Conservation (phyloP, 2,113 vertebrate species). For the Psilopsiagon aurifrons region DNA sequence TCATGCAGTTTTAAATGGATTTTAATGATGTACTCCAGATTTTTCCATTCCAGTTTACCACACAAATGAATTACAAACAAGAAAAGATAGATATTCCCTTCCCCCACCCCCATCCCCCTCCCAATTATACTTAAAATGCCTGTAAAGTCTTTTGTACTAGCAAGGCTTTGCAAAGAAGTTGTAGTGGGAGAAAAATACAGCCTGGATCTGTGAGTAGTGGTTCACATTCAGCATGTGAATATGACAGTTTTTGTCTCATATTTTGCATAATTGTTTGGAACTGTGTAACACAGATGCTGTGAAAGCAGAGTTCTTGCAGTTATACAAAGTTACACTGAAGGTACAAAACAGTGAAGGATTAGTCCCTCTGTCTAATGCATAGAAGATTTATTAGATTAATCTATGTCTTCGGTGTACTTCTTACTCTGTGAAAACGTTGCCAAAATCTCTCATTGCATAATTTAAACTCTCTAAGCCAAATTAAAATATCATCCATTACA, state of each 20-base stretch:
- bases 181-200: background rate
- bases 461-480: slow-evolving; percentile 13
- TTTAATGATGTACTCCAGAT: background rate
- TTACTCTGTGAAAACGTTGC: slow-evolving; percentile 3
- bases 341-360: background rate
- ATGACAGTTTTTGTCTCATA: background rate
- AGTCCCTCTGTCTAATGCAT: background rate
- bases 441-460: slow-evolving; percentile 19
- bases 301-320: background rate
- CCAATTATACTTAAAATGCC: background rate
- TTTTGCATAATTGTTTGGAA: background rate
- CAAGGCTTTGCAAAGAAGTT: background rate
- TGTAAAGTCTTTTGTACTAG: background rate
- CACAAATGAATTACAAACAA: background rate
- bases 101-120: no score
- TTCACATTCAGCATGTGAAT: background rate
- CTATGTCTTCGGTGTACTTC: background rate
- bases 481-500: slow-evolving; percentile 29
- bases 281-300: background rate
- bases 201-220: background rate
- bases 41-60: background rate
- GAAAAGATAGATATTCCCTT: background rate
- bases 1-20: background rate
- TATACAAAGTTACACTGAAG: background rate
- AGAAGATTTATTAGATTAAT: slow-evolving; percentile 7